Evolutionary conservation across 1,140 invertebrate genomes (phyloP).

Genomic region (Nylanderia fulva): DNA sequence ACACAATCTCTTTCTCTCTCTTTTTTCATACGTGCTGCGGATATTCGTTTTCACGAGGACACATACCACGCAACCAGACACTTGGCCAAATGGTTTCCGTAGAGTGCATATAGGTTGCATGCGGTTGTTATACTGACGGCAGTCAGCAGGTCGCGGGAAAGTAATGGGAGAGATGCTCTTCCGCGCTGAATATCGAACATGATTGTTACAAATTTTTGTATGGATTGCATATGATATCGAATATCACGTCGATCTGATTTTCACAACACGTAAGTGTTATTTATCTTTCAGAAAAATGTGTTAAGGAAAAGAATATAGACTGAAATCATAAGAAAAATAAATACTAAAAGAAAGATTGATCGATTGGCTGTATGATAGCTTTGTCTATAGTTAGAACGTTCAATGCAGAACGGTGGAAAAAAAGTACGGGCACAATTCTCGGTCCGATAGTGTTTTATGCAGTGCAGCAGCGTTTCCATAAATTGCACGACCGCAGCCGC

Average conservation of each 20-base stretch:
- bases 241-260: background rate
- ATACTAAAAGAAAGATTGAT: background rate
- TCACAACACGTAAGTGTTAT: too few relatives aligned
- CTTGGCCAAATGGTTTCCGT: slow-evolving; percentile 68
- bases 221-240: background rate
- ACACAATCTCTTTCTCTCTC: background rate
- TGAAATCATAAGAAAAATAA: background rate
- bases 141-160: slow-evolving; percentile 37
- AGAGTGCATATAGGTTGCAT: slow-evolving; percentile 29
- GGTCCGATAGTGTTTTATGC: slow-evolving; percentile 23
- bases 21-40: slow-evolving; percentile 40
- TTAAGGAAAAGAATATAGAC: background rate
- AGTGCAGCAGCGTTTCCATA: slow-evolving; percentile 24
- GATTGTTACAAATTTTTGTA: background rate
- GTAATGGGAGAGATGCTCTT: background rate
- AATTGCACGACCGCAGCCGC: slow-evolving; percentile 24
- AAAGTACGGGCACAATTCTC: slow-evolving; percentile 35
- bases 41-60: slow-evolving; percentile 73
- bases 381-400: background rate
- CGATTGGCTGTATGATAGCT: background rate
- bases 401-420: background rate
- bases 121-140: slow-evolving; percentile 37
- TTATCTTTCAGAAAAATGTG: background rate
- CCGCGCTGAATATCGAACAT: background rate
- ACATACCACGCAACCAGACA: slow-evolving; percentile 56